Percentiles rank a stretch among this genome's conserved stretches.
phyloP scores from a whole-genome alignment of 2,113 vertebrate genomes.

The Corythoichthys haematopterus region DNA sequence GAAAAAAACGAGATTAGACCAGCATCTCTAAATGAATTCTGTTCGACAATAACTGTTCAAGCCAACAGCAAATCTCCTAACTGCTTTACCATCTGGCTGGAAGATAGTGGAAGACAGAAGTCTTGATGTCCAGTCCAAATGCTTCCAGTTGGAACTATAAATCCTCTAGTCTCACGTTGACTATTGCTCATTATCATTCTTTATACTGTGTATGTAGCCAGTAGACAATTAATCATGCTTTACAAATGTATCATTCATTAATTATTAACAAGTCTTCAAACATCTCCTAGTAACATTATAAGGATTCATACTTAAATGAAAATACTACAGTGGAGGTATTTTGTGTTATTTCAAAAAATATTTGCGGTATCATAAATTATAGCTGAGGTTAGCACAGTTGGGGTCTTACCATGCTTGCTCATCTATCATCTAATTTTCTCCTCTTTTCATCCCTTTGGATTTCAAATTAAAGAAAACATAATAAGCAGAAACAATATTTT shows the following conservation, averaged over 20 bases:
- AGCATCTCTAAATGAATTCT: not conserved
- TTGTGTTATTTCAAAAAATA: not conserved
- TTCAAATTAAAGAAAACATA: not conserved
- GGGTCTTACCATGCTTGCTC: not conserved
- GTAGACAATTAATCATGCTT: not conserved
- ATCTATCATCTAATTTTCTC: not conserved
- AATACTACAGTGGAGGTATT: not conserved
- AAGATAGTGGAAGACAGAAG: constrained; percentile 37
- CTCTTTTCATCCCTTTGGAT: constrained; percentile 6
- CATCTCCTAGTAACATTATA: not conserved
- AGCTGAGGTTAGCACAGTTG: not conserved
- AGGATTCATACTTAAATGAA: not conserved
- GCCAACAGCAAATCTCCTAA: constrained; percentile 13
- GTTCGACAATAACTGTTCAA: not conserved
- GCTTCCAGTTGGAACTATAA: constrained; percentile 24
- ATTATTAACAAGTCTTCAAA: not conserved
- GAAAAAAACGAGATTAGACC: not conserved
- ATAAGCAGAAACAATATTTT: not conserved
- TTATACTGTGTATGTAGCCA: constrained; percentile 1
- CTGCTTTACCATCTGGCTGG: constrained; percentile 47
- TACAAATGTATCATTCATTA: constrained; percentile 6
- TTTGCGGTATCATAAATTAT: constrained; percentile 4
- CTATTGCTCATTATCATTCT: constrained; percentile 31
- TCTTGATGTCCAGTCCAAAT: constrained; percentile 28
- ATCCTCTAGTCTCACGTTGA: constrained; percentile 44